Evolutionary conservation across 2,113 vertebrate genomes (phyloP).

Genomic region (Scomber colias): DNA sequence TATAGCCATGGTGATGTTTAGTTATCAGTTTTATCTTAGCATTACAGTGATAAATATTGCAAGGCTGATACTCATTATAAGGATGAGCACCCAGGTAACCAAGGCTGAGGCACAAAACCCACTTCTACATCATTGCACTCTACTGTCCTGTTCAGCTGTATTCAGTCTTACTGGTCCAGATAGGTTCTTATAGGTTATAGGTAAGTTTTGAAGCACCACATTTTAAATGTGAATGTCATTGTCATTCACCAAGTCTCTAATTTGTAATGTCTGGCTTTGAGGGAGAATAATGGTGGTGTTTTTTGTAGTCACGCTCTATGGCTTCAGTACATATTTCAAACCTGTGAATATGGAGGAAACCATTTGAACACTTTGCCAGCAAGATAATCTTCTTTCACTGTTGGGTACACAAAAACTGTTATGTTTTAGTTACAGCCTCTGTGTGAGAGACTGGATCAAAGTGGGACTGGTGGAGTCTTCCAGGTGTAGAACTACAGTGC

Average conservation of each 20-base stretch:
- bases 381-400: background rate
- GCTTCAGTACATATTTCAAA: background rate
- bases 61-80: background rate
- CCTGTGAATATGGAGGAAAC: background rate
- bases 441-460: too few species aligned
- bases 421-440: background rate
- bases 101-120: background rate
- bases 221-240: background rate
- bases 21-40: slow-evolving; percentile 1
- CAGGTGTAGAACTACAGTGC: slow-evolving; percentile 36
- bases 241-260: background rate
- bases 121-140: background rate
- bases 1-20: background rate
- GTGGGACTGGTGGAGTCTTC: background rate
- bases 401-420: background rate
- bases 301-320: background rate
- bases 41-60: slow-evolving; percentile 2
- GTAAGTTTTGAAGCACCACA: too few species aligned
- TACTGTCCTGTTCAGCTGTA: too few species aligned
- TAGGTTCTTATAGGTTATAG: too few species aligned
- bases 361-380: background rate
- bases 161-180: too few species aligned
- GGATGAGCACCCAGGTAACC: background rate
- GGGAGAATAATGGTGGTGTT: too few species aligned
- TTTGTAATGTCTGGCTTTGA: too few species aligned